Conservation (phyloP, 1,140 invertebrate species). For the Pogonomyrmex californicus region DNA sequence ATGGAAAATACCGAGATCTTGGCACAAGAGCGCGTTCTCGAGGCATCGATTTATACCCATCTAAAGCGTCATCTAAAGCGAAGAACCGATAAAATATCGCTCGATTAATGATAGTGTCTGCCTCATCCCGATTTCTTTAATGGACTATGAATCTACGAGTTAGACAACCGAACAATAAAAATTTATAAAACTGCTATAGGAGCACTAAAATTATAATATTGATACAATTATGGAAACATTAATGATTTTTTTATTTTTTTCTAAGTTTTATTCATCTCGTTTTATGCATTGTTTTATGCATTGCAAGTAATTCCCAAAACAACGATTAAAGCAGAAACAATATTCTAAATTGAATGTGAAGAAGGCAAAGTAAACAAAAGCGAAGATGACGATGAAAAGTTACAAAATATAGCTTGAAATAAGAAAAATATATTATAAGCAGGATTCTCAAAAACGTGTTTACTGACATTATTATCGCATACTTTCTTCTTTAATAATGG, state of each 20-base stretch:
- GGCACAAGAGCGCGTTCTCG: background rate
- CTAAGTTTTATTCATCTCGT: background rate
- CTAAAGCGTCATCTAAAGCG: background rate
- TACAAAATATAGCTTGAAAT: background rate
- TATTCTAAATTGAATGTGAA: background rate
- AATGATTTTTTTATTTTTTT: background rate
- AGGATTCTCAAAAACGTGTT: background rate
- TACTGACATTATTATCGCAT: background rate
- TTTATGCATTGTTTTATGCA: background rate
- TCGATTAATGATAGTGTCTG: background rate
- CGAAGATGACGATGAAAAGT: background rate
- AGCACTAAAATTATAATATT: background rate
- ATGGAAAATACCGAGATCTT: constrained; percentile 76
- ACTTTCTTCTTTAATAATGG: background rate
- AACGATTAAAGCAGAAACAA: background rate
- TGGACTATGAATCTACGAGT: background rate
- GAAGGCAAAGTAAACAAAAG: background rate
- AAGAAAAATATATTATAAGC: background rate
- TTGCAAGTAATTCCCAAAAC: constrained; percentile 3
- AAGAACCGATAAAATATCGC: constrained; percentile 14
- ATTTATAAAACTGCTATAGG: background rate
- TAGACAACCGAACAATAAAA: background rate
- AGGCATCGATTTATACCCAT: constrained; percentile 52
- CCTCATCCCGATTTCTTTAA: background rate
- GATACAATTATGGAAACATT: background rate